Conservation (phyloP, 2,113 vertebrate genomes). For the Clarias magur region DNA sequence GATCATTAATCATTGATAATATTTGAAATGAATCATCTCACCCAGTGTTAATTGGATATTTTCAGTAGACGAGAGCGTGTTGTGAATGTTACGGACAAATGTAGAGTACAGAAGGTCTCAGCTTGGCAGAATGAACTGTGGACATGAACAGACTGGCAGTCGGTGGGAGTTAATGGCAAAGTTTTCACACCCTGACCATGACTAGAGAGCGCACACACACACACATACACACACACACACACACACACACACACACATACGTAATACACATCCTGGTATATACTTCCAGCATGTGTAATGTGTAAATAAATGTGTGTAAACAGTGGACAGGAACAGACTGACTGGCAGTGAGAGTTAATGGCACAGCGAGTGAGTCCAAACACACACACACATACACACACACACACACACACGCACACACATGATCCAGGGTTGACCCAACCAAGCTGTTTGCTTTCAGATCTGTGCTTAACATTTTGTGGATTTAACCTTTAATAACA, state of each 20-base stretch:
- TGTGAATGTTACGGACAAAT: background rate
- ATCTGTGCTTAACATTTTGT: conserved; percentile 1
- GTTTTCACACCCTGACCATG: conserved; percentile 47
- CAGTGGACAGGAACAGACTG: conserved; percentile 1
- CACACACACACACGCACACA: conserved; percentile 26
- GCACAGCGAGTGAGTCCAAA: background rate
- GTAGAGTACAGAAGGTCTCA: conserved; percentile 8
- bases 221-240: background rate
- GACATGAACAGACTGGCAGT: conserved; percentile 23
- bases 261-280: background rate
- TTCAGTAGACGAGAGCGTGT: background rate
- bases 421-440: conserved; percentile 1
- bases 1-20: background rate
- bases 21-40: background rate
- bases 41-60: background rate
- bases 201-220: background rate
- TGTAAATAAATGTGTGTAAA: conserved; percentile 14
- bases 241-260: background rate
- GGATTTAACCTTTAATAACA: conserved; percentile 20
- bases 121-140: conserved; percentile 11
- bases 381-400: conserved; percentile 33
- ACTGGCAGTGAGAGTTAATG: conserved; percentile 14
- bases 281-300: background rate
- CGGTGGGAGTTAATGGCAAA: conserved; percentile 47
- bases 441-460: conserved; percentile 30